Conservation (phyloP, 64 coral and sea anemone genomes). For the Platygyra sinensis region DNA sequence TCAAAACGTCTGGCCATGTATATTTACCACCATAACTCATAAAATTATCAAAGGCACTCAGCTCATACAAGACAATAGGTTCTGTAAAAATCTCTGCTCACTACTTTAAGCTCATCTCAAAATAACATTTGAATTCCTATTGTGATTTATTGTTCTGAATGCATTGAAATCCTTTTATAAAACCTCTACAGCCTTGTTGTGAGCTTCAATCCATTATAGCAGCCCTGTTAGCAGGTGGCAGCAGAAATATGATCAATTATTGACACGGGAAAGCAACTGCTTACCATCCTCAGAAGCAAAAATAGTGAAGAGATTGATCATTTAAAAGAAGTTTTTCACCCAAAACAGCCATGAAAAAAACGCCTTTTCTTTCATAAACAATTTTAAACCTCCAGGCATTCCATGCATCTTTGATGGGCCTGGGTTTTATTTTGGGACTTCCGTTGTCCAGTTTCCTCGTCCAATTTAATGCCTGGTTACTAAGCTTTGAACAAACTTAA, state of each 20-base stretch:
- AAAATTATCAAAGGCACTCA: background rate
- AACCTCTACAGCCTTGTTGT: conserved; percentile 23
- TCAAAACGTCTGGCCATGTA: conserved; percentile 32
- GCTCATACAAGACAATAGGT: background rate
- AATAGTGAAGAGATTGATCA: too few species aligned
- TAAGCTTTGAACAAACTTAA: too few species aligned
- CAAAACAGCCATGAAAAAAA: too few species aligned
- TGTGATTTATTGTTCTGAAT: background rate
- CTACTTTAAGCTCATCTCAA: background rate
- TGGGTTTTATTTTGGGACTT: too few species aligned
- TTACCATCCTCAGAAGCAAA: too few species aligned
- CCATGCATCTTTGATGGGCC: too few species aligned
- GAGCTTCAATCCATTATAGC: conserved; percentile 4
- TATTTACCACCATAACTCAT: conserved; percentile 12
- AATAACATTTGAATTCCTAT: background rate
- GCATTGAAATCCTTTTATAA: background rate
- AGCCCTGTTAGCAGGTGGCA: conserved; percentile 17
- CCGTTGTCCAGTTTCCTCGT: too few species aligned
- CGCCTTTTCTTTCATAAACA: too few species aligned
- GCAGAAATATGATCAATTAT: conserved; percentile 33
- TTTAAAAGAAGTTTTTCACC: too few species aligned
- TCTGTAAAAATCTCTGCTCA: background rate
- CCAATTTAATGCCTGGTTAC: too few species aligned
- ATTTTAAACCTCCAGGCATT: too few species aligned
- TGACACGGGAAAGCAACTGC: background rate